Percentiles rank a stretch among this genome's conserved stretches.
Evolutionary conservation across 2,797 vertebrate species (phyloP).

Genomic region (Eulemur mongoz): DNA sequence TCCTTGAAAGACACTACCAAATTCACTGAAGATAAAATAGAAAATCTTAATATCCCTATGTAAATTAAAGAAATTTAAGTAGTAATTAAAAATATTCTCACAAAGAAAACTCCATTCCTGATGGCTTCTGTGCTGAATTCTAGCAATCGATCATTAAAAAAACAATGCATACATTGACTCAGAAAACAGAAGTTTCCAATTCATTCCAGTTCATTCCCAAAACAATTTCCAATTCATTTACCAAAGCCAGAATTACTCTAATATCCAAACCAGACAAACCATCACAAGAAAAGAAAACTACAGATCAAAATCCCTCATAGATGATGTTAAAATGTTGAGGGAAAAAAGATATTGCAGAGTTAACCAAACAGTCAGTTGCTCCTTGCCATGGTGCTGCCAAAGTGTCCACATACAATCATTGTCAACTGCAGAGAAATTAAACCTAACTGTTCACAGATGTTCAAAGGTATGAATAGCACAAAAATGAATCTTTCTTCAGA

Average conservation of each 20-base stretch:
- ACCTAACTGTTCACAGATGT: constrained; percentile 78
- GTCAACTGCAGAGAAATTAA: constrained; percentile 80
- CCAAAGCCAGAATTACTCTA: background rate
- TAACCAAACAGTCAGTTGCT: constrained; percentile 61
- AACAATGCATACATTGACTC: background rate
- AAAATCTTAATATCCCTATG: background rate
- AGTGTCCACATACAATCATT: constrained; percentile 52
- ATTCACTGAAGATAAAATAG: background rate
- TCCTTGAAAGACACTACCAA: background rate
- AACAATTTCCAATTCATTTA: constrained; percentile 20
- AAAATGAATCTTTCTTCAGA: constrained; percentile 81
- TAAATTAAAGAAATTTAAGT: background rate
- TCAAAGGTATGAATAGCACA: constrained; percentile 79
- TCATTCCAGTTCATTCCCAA: background rate
- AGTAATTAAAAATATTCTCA: background rate
- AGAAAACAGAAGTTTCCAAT: background rate
- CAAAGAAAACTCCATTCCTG: background rate
- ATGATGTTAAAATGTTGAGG: background rate
- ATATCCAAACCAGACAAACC: background rate
- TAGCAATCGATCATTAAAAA: background rate
- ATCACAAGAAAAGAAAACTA: background rate
- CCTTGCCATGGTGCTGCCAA: constrained; percentile 51
- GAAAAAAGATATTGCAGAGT: constrained; percentile 48
- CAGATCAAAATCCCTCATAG: background rate
- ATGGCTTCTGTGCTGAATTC: background rate